A percentile compares a stretch with the other conserved stretches of the same genome.
phyloP scores from a whole-genome alignment of 2,113 vertebrate genomes.

The Limnothrissa miodon region DNA sequence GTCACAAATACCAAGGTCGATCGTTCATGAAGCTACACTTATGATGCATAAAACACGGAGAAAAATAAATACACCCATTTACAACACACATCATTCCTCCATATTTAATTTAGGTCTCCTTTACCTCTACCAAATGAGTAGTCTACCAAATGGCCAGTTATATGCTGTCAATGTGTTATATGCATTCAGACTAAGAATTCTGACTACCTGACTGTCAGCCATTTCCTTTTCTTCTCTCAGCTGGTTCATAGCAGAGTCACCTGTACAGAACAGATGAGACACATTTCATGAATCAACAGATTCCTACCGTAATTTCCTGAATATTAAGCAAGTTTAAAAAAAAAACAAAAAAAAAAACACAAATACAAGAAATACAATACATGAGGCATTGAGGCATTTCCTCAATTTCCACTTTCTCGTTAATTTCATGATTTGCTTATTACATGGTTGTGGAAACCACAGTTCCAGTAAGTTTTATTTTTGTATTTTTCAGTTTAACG shows the following conservation, averaged over 20 bases:
- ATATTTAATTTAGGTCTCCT: background rate
- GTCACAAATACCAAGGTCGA: background rate
- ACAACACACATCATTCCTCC: background rate
- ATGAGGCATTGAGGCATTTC: too few species aligned
- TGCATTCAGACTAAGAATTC: constrained; percentile 5
- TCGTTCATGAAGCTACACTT: constrained; percentile 8
- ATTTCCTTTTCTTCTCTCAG: constrained; percentile 78
- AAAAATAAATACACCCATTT: background rate
- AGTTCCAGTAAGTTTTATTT: too few species aligned
- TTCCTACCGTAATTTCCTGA: background rate
- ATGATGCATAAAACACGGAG: background rate
- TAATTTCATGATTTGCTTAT: too few species aligned
- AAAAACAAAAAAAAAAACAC: too few species aligned
- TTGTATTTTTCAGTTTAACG: too few species aligned
- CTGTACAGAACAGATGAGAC: constrained; percentile 57
- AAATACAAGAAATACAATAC: too few species aligned
- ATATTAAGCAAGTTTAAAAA: too few species aligned
- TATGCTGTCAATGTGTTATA: background rate
- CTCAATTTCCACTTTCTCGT: too few species aligned
- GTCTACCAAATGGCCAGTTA: background rate
- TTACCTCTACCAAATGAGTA: background rate
- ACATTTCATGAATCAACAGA: background rate
- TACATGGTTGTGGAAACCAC: too few species aligned
- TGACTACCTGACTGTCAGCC: constrained; percentile 84
- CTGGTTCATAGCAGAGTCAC: constrained; percentile 72